Evolutionary conservation across 2,797 vertebrate species (phyloP), one percentile per base, ranked within the genome.

Genomic region (Helicolenus hilgendorfi): DNA sequence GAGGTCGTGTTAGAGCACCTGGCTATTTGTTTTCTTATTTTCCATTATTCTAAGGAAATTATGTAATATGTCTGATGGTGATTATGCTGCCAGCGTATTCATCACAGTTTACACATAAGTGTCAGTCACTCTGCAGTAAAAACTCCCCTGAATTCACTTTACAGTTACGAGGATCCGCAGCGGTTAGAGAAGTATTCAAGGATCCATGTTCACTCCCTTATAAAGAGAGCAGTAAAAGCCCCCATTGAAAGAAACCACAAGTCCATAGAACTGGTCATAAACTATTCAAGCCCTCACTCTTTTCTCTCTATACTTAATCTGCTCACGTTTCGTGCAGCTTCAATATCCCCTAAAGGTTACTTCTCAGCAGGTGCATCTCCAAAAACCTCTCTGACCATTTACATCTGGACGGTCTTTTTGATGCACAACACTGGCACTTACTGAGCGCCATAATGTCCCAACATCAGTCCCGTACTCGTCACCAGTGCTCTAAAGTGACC

Each of bases 201-300:
- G 63, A 64, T 76, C 69, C 80, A 45, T 94, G 95, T 94, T 92
- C 81, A 64, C 58, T 53, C 75, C 29, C 90, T 55, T 84, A 67
- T 96, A 96, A 97, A 97, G 63, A 72, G 72, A 70, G 93, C 85
- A 65, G 89, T 97, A 96, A 97, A 96, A 91, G 14, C 56, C 73
- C 74, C 81, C 13, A 58, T 77, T 95, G 88, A 96, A 93, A 89
- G 86, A 83, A 89, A 75, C 88, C 82, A 87, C 36, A 88, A 95
- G 95, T 96, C 96, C 67, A 96, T 96, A 97, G 96, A 97, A 91
- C 84, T 83, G 69, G 94, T 94, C 90, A 96, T 96, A 92, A 96
- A 94, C 89, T 90, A 87, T 72, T 85, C 76, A 80, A 59, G 79
- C 33, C 71, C 58, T 45, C 35, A 38, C 77, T 71, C 79, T 56